Conservation (phyloP, 2,797 vertebrate genomes). For the Lacerta agilis region DNA sequence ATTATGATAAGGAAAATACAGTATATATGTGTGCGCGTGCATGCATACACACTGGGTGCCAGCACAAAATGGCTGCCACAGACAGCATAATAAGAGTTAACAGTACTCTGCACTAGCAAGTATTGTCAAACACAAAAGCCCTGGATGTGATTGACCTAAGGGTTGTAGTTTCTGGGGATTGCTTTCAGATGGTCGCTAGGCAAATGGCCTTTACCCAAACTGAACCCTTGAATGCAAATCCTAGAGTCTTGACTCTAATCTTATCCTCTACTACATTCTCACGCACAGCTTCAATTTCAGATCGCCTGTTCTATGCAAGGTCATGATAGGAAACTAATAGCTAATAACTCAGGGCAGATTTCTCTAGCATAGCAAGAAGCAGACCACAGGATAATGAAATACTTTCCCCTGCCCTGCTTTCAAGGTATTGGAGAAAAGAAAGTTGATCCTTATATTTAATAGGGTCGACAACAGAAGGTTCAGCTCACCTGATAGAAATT, state of each 20-base stretch:
- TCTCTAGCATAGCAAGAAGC: not conserved
- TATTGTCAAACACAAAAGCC: too few relatives aligned
- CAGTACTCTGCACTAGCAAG: too few relatives aligned
- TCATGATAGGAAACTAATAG: not conserved
- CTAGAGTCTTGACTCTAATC: not conserved
- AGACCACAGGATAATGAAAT: not conserved
- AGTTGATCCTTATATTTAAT: not conserved
- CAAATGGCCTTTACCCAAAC: not conserved
- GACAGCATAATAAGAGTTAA: too few relatives aligned
- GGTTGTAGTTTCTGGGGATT: not conserved
- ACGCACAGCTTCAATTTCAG: not conserved
- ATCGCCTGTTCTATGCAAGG: not conserved
- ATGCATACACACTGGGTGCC: too few relatives aligned
- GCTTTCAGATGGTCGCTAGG: not conserved
- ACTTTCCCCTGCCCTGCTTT: not conserved
- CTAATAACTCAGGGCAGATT: slow-evolving; percentile 3
- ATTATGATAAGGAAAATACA: too few relatives aligned
- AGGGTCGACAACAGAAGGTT: not conserved
- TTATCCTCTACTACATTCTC: not conserved
- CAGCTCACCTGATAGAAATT: not conserved
- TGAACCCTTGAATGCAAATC: not conserved
- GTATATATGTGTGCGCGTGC: rapidly evolving
- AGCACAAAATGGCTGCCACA: too few relatives aligned
- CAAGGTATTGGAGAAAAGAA: not conserved
- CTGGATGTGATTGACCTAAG: not conserved